Percentiles rank a stretch among this genome's conserved stretches.
Conservation (phyloP, 2,888 invertebrate species). For the Pandemis heparana region DNA sequence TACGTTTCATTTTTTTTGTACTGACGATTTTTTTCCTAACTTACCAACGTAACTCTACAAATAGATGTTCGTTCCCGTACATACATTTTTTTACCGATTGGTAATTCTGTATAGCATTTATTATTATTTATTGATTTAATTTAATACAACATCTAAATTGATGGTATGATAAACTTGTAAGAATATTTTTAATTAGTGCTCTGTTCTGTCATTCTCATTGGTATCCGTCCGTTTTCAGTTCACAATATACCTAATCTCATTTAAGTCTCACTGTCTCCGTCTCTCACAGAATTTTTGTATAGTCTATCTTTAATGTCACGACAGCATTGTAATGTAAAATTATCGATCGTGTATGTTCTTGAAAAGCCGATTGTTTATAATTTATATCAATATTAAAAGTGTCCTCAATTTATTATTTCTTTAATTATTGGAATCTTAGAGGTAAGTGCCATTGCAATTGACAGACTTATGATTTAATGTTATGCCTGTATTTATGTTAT, state of each 20-base stretch:
- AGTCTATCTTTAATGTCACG: conserved; percentile 41
- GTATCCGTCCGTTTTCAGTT: too few relatives aligned
- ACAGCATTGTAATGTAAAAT: conserved; percentile 43
- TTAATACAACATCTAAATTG: too few relatives aligned
- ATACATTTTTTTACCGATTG: too few relatives aligned
- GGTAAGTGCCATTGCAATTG: conserved; percentile 25
- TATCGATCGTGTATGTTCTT: conserved; percentile 37
- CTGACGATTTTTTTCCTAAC: not conserved
- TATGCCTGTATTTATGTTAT: conserved; percentile 8
- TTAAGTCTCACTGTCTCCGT: conserved; percentile 4
- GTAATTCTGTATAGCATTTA: not conserved
- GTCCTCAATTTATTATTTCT: conserved; percentile 22
- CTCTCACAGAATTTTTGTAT: conserved; percentile 8
- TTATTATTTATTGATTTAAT: too few relatives aligned
- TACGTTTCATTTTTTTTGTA: not conserved
- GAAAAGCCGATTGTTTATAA: conserved; percentile 43
- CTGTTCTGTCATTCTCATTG: too few relatives aligned
- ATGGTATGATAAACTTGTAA: too few relatives aligned
- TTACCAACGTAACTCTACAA: not conserved
- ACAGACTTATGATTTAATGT: not conserved
- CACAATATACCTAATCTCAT: too few relatives aligned
- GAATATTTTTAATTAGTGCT: too few relatives aligned
- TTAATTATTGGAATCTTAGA: conserved; percentile 38
- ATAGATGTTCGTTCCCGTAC: too few relatives aligned
- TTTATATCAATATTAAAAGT: conserved; percentile 26